Base-by-base conservation (phyloP, 2,113 vertebrate species). In the Hystrix brachyura region DNA sequence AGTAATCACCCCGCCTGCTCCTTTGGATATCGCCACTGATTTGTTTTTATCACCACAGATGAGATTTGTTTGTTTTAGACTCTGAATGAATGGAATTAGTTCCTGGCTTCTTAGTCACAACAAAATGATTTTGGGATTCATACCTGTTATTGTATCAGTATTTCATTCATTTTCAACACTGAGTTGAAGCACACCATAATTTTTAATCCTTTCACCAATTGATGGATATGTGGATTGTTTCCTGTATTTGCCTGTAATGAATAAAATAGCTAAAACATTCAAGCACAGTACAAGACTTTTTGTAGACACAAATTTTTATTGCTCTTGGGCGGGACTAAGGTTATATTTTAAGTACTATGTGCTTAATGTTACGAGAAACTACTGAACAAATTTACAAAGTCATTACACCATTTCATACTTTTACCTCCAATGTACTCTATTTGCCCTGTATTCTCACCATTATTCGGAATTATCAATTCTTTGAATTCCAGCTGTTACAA, bases 351-450 rank as follows among this genome's bases (percentile, higher is more conserved):
- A 94, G 17, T 14, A 21, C 19, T 91, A 81, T n/a, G n/a, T 34
- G 25, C 55, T 94, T 92, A 83, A 51, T 25, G 93, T 89, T 78
- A 94, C 53, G 48, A 96, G 62, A 88, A 88, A 55, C 32, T 79
- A 72, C 34, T 25, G 48, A 80, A 59, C 4, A 82, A 57, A 48
- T 89, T 48, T 78, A 23, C 62, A 29, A 90, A 92, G 57, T 46
- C 43, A 84, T 46, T 0, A 12, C n/a, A 34, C 34, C 48, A 3
- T 51, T 32, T 18, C 60, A 84, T 0, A 32, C 9, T 48, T 53
- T 46, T 69, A 27, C 38, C 4, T 51, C 55, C 32, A 48, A 9
- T 43, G 18, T 46, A 64, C 18, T 69, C 65, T 21, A 62, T 1
- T 43, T 25, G n/a, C 19, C 51, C 60, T 19, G 43, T 69, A 93